phyloP scores from a whole-genome alignment of 2,888 invertebrate genomes.

The Ceramica pisi region DNA sequence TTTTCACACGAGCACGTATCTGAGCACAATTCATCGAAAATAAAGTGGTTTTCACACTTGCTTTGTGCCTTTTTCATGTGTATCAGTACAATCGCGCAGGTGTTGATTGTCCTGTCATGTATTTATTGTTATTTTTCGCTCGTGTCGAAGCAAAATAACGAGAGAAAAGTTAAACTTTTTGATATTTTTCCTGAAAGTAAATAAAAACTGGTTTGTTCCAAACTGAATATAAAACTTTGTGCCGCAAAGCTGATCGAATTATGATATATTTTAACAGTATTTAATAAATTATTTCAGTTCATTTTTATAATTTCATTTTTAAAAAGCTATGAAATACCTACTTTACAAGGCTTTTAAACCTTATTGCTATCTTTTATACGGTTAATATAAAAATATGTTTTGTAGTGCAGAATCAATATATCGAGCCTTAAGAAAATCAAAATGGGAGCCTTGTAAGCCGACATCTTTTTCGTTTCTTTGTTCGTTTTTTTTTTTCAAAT shows the following conservation, averaged over 20 bases:
- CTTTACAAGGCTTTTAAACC: no score
- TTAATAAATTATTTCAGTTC: not conserved
- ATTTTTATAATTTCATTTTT: no score
- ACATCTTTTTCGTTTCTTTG: no score
- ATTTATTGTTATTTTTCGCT: conserved; percentile 36
- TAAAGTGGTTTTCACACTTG: conserved; percentile 47
- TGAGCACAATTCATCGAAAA: conserved; percentile 42
- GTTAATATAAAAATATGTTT: no score
- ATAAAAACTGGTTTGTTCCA: not conserved
- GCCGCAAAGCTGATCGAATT: not conserved
- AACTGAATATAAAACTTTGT: not conserved
- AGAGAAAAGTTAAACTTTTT: conserved; percentile 2
- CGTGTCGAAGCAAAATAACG: conserved; percentile 14
- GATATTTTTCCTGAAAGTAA: not conserved
- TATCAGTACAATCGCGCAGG: conserved; percentile 41
- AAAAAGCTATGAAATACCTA: no score
- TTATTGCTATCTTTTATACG: no score
- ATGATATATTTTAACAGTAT: not conserved
- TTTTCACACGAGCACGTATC: conserved; percentile 42
- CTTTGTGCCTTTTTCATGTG: conserved; percentile 21
- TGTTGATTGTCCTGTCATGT: conserved; percentile 34
- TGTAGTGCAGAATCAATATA: not conserved
- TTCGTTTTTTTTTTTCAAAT: not conserved
- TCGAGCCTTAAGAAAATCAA: not conserved
- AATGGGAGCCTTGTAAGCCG: accelerated